A percentile compares a stretch with the other conserved stretches of the same genome.
Conservation (phyloP, 2,888 invertebrate genomes). For the Hirudinaria manillensis region DNA sequence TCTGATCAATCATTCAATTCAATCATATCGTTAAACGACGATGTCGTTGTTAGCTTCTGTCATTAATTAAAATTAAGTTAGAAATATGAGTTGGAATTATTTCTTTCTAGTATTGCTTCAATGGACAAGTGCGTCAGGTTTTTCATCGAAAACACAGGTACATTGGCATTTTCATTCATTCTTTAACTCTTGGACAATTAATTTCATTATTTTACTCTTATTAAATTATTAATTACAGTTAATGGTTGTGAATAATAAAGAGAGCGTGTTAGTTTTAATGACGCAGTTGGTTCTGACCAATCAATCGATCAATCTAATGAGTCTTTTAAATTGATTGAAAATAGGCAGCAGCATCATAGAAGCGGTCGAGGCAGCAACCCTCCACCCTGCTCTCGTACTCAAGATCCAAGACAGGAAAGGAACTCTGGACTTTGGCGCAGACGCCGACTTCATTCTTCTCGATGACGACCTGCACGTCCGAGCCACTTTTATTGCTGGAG, state of each 20-base stretch:
- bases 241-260: no score
- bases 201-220: neutral
- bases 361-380: slow-evolving; percentile 82
- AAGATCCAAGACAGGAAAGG: slow-evolving; percentile 75
- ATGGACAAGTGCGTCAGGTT: slow-evolving; percentile 77
- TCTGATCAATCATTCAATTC: slow-evolving; percentile 36
- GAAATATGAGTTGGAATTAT: neutral
- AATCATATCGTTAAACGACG: neutral
- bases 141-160: slow-evolving; percentile 75
- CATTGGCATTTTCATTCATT: slow-evolving; percentile 12
- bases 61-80: neutral
- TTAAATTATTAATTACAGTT: no score
- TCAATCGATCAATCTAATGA: neutral
- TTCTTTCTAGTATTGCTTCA: slow-evolving; percentile 66
- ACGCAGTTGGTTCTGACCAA: no score
- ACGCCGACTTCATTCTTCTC: slow-evolving; percentile 88
- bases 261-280: no score
- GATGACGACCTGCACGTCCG: slow-evolving; percentile 67
- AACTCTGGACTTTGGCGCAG: slow-evolving; percentile 72
- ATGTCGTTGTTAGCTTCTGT: no score
- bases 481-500: slow-evolving; percentile 84
- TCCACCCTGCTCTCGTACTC: slow-evolving; percentile 81
- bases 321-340: neutral
- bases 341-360: slow-evolving; percentile 46
- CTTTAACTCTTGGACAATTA: neutral